Evolutionary conservation across 2,797 vertebrate genomes (phyloP), one percentile per base, ranked within the genome.

Genomic region (Ctenopoma kingsleyae): DNA sequence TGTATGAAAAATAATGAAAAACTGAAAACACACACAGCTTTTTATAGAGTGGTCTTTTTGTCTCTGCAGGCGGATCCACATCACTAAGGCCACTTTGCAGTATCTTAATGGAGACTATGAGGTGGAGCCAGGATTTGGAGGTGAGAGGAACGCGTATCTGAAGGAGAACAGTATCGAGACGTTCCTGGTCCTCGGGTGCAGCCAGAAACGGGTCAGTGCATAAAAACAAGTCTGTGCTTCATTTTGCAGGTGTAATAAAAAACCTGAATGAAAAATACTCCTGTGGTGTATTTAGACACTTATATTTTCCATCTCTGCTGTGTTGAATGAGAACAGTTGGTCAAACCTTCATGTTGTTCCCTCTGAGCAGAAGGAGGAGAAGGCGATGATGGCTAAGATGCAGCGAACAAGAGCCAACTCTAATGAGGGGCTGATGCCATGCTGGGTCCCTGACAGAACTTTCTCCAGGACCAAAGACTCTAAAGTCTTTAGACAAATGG

Each of bases 401-500:
- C 97, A 99, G 89, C 92, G 97, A 54, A 94, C 95, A 0, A 94
- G 96, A 10, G 94, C 97, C 82, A 99, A 96, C 92, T 98, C 97
- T 10, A 95, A 91, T 0, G 97, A 98, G 83, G 96, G 94, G 38
- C 91, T 98, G 89, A 92, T 96, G 91, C 96, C 97, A 0, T 96
- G 96, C 85, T 99, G 97, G 97, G 97, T 96, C 46, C 97, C 97
- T 0, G 97, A 99, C 81, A 95, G 97, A 46, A 95, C 96, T 70
- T 98, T 98, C 90, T 81, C 94, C 87, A 93, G 97, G 81, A 96
- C 96, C 89, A 98, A 98, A 95, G 97, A 97, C 92, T 98, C 97
- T 68, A 98, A 98, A 88, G 97, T 97, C 74, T 97, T 99, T 90
- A 95, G 97, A 82, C 97, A 98, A 94, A 98, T 98, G 97, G 97